Evolutionary conservation across 1,140 invertebrate species (phyloP).

Genomic region (Bombus turneri): DNA sequence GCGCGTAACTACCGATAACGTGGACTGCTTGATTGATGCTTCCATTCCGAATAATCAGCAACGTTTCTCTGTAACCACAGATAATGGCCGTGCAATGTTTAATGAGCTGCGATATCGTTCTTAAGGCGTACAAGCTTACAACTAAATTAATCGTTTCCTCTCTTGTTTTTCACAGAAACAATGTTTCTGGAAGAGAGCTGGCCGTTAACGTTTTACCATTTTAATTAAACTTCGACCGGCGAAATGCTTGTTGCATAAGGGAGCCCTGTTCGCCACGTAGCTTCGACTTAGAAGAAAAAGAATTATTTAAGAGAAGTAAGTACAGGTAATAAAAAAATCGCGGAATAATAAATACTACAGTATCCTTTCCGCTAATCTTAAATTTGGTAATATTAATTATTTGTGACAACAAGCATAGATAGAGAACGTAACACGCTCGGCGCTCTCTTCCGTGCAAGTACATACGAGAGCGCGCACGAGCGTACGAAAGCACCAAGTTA

Average conservation of each 20-base stretch:
- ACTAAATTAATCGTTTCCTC: conserved; percentile 46
- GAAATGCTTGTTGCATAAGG: not conserved
- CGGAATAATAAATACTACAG: not conserved
- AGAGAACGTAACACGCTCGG: not conserved
- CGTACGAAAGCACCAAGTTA: conserved; percentile 9
- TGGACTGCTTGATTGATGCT: conserved; percentile 40
- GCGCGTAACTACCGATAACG: conserved; percentile 33
- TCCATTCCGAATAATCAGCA: conserved; percentile 48
- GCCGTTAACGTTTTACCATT: not conserved
- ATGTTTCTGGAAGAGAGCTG: not conserved
- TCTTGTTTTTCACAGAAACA: conserved; percentile 35
- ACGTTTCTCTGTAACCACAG: conserved; percentile 44
- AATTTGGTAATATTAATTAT: not conserved
- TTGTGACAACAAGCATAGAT: not conserved
- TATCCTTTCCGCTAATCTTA: not conserved
- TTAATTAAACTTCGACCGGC: not conserved
- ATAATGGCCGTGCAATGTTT: conserved; percentile 44
- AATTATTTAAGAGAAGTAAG: not conserved
- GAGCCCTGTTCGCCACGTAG: too few species aligned
- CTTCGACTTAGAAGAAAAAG: not conserved
- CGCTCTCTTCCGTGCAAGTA: not conserved
- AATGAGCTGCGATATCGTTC: conserved; percentile 53
- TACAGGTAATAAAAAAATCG: too few species aligned
- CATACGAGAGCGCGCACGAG: not conserved
- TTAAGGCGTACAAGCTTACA: conserved; percentile 20